These are phyloP conservation scores for Lepas anatifera DNA, from an alignment of 2,888 invertebrate genomes.

Conservation along the genomic window DNA sequence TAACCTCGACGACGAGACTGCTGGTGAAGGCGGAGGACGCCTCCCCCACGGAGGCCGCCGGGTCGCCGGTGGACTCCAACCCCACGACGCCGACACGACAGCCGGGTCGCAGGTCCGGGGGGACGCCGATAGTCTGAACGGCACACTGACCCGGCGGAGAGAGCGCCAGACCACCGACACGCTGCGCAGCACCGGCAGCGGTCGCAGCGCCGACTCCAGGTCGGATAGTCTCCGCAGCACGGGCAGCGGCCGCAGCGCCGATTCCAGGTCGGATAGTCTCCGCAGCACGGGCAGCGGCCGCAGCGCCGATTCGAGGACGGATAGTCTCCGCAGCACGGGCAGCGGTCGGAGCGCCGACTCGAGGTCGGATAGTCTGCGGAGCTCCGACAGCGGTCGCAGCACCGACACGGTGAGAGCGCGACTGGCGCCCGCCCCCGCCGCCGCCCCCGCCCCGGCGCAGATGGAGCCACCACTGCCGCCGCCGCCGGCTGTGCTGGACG, in stretches of 20 bases:
- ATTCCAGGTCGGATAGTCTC: conserved; percentile 17
- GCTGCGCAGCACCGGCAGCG: conserved; percentile 18
- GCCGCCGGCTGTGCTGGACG: conserved; percentile 30
- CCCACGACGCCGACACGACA: conserved; percentile 15
- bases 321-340: conserved; percentile 11
- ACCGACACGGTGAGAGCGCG: neutral
- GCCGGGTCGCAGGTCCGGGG: conserved; percentile 21
- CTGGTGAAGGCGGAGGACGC: conserved; percentile 71
- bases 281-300: conserved; percentile 16
- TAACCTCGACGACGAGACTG: conserved; percentile 80
- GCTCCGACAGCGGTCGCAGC: neutral
- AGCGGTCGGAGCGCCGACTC: neutral
- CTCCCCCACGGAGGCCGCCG: conserved; percentile 43
- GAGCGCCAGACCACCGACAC: conserved; percentile 18
- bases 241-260: neutral
- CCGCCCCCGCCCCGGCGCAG: too few relatives aligned
- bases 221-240: conserved; percentile 15
- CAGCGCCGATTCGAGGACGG: conserved; percentile 12
- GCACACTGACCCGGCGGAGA: conserved; percentile 22
- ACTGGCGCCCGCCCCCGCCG: conserved; percentile 31
- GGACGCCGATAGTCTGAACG: conserved; percentile 22
- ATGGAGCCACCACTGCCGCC: conserved; percentile 27
- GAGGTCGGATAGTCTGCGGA: neutral
- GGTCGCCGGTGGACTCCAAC: conserved; percentile 24
- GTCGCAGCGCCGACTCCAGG: conserved; percentile 11